Evolutionary conservation across 2,888 invertebrate species (phyloP), one percentile per base, ranked within the genome.

Genomic region (Nymphalis c-album): DNA sequence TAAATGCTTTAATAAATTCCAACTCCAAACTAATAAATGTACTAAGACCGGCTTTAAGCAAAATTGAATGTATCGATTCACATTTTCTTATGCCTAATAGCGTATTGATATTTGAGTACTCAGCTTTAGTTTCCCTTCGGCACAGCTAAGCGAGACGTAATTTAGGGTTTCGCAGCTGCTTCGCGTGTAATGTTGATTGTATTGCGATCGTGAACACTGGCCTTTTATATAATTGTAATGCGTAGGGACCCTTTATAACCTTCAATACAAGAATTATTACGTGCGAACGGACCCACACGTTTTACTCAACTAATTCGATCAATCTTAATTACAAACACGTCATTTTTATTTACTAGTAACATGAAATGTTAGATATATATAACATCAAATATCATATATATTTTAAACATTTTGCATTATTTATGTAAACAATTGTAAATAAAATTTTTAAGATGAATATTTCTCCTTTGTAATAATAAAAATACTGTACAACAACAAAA

Each of bases 161-260:
- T 88, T 90, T 88, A 88, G 88, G 86, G 86, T 80, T 83, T 84
- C 85, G 77, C 91, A 91, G 89, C 91, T 91, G 91, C 82, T 83
- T 77, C 85, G 79, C 84, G 81, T 81, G 84, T 90, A 89, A 91
- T 87, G 89, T 85, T 90, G 90, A 91, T 91, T 91, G 90, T 89
- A 91, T 91, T 88, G 88, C 82, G 80, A 80, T 78, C 75, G 79
- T 84, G 85, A 85, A 87, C 83, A 80, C 79, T 77, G 77, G 82
- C 85, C 82, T 81, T 85, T 86, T 84, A 81, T 75, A 73, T 81
- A 75, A 82, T 81, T 69, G 68, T 70, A 46, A 53, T 57, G 55
- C 53, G 60, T 66, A 26, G 22, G 35, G 53, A 51, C 67, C 17
- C 40, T 63, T 60, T 53, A 53, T 63, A 31, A 17, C 18, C 35